Evolutionary conservation across 2,888 invertebrate genomes (phyloP), one percentile per base, ranked within the genome.

Genomic region (Chalcis sispes): DNA sequence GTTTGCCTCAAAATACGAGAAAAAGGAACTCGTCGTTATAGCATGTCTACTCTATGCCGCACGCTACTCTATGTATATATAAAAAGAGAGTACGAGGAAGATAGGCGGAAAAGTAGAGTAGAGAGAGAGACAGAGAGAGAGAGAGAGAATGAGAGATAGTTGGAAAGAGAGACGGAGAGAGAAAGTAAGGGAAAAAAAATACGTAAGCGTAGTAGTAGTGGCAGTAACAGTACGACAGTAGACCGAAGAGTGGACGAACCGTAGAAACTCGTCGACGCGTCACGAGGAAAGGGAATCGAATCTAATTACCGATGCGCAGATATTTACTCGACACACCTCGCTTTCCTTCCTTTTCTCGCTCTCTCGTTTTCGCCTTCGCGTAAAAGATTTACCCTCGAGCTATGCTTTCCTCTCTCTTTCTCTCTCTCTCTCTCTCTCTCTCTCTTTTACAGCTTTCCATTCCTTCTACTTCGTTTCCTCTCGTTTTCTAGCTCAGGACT

Each of bases 301-400:
- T 85, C 83, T 85, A 85, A 85, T 85, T 85, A 83, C 82, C 82
- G 81, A 83, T 83, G 81, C 80, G 82, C 82, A 52, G 79, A 77
- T 77, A 71, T 75, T 77, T 73, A 79, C 77, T 72, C 69, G 65
- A 52, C 65, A 65, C 77, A 71, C 70, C 42, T 32, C 40, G 2
- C 52, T 61, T 36, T 42, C 61, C 27, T 29, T 46, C 56, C 23
- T 27, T 56, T 23, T 20, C 67, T 27, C 13, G 66, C 58, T 25
- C 59, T 67, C 67, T 42, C 42, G 0, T 50, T 56, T 40, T 40
- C 61, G 40, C 25, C 1, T 18, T 46, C 15, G 1, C 40, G 62
- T 23, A 54, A 52, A 56, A 62, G 62, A 54, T 64, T 64, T 66
- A 52, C 42, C 50, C 48, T 36, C 18, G 18, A 29, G n/a, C 52